phyloP scores from a whole-genome alignment of 2,888 invertebrate species.

The Pyrochroa serraticornis region DNA sequence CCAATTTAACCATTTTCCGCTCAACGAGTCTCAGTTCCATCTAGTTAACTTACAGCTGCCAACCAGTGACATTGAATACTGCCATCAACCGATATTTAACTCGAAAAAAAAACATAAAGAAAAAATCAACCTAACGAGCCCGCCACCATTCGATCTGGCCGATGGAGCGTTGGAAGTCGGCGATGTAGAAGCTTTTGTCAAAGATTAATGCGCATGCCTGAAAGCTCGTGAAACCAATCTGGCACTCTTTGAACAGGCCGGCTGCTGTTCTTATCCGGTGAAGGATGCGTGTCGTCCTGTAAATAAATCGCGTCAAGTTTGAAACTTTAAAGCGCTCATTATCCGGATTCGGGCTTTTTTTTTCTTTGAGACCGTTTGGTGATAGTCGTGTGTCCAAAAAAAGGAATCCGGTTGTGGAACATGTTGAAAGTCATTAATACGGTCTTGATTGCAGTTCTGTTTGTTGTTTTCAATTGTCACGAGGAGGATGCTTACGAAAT shows the following conservation, averaged over 20 bases:
- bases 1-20: background rate
- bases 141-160: conserved; percentile 5
- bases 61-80: conserved; percentile 3
- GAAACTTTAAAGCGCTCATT: conserved; percentile 9
- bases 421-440: conserved; percentile 27
- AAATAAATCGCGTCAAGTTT: conserved; percentile 27
- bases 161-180: background rate
- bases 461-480: conserved; percentile 22
- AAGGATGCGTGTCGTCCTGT: conserved; percentile 31
- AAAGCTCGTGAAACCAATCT: conserved; percentile 23
- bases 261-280: conserved; percentile 23
- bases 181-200: conserved; percentile 8
- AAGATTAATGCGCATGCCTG: conserved; percentile 33
- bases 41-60: background rate
- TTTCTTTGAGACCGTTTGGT: background rate
- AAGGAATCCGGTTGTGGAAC: conserved; percentile 6
- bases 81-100: conserved; percentile 3
- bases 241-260: conserved; percentile 13
- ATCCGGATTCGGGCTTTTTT: conserved; percentile 1
- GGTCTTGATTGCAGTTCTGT: conserved; percentile 28
- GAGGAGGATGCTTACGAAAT: conserved; percentile 32
- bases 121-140: conserved; percentile 5
- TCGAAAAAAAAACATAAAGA: background rate
- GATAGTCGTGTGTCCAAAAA: background rate
- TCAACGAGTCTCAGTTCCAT: background rate